phyloP scores from a whole-genome alignment of 1,140 invertebrate genomes.

The Zaprionus ghesquierei region DNA sequence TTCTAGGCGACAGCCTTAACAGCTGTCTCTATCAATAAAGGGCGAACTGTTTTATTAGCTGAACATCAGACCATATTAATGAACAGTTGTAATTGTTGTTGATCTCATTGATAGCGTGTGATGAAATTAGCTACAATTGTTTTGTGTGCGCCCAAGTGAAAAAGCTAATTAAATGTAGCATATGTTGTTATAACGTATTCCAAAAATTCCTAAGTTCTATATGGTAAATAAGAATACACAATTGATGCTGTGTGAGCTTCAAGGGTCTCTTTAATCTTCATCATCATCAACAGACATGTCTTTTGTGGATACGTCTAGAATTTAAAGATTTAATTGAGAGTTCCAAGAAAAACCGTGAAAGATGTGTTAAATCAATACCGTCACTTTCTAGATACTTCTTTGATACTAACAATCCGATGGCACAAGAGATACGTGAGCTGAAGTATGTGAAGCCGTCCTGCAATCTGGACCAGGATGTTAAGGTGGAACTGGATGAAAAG shows the following conservation, averaged over 20 bases:
- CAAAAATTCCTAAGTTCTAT: neutral
- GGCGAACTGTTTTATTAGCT: neutral
- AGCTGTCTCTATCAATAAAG: slow-evolving; percentile 1
- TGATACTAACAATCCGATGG: neutral
- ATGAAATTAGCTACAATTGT: neutral
- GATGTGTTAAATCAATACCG: neutral
- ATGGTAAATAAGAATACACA: neutral
- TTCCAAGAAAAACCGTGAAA: neutral
- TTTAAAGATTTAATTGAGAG: neutral
- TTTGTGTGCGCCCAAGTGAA: neutral
- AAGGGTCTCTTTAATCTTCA: too few relatives aligned
- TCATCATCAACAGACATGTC: too few relatives aligned
- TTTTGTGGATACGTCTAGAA: neutral
- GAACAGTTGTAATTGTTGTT: neutral
- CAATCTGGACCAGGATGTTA: slow-evolving; percentile 37
- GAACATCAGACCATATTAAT: slow-evolving; percentile 1
- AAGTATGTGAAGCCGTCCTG: slow-evolving; percentile 36
- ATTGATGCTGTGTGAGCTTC: neutral
- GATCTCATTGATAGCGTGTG: neutral
- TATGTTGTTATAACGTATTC: neutral
- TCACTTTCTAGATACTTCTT: slow-evolving; percentile 16
- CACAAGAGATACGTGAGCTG: neutral
- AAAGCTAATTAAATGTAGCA: neutral
- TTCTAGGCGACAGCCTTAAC: neutral
- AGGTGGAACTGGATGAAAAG: slow-evolving; percentile 48